Evolutionary conservation across 1,140 invertebrate genomes (phyloP), one percentile per base, ranked within the genome.

Genomic region (Euura lappo): DNA sequence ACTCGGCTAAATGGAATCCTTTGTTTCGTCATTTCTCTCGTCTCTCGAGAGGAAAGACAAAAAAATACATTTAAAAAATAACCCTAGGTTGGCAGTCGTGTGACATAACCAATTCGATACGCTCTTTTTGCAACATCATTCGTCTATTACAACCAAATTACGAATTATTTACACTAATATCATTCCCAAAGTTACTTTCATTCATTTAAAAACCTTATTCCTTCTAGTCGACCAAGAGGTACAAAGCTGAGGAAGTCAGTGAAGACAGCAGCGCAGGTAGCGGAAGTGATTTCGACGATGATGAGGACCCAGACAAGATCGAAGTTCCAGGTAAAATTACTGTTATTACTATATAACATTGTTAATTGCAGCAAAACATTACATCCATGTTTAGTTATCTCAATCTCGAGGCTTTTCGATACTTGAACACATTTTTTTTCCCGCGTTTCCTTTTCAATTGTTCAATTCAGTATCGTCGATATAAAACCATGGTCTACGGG

Each of bases 301-400:
- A 96, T 86, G 94, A 95, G 78, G 95, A 96, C 91, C 95, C 95
- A 72, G 95, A 96, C 85, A 95, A 94, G 88, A 94, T 95, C 86
- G 93, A 96, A 91, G 94, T 96, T 60, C 94, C 94, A 85, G 94
- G 94, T 95, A 86, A 85, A 80, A 82, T 75, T 66, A n/a, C 28
- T 28, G 28, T 28, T 28, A 28, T 28, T 28, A 28, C 28, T 28
- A 28, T 28, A 28, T 28, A 28, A 28, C 28, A 28, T 28, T 72
- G 71, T 45, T 43, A 28, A 69, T 71, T 43, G 65, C 43, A 3
- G 69, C 0, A 72, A 73, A 68, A 68, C 72, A 6, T 60, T 74
- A 7, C 3, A 65, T 69, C 42, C 68, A 45, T 64, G 10, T 28
- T 28, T 28, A 28, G 28, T 28, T 28, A 28, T 28, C 28, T 28